phyloP scores from a whole-genome alignment of 2,797 vertebrate genomes.

The Gymnoscopelus microlampas region DNA sequence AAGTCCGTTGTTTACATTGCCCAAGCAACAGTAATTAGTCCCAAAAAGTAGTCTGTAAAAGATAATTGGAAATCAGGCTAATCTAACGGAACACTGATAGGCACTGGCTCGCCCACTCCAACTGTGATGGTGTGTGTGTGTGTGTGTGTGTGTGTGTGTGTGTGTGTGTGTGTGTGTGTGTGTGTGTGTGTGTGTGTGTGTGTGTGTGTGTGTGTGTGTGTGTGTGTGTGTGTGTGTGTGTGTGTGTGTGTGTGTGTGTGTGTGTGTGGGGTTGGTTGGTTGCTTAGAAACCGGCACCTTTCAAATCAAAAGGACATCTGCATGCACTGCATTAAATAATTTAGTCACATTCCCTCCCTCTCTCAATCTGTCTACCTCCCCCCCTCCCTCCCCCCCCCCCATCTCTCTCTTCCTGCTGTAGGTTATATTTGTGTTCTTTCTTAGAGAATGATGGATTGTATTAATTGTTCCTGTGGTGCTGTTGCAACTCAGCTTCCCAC shows the following conservation, averaged over 20 bases:
- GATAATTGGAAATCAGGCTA: constrained; percentile 55
- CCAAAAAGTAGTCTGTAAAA: constrained; percentile 33
- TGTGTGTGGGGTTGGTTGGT: constrained; percentile 10
- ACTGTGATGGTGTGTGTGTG: constrained; percentile 34
- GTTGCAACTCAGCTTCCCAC: constrained; percentile 16
- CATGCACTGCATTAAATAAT: constrained; percentile 64
- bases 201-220: constrained; percentile 22
- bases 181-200: too few relatives aligned
- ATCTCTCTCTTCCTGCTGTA: constrained; percentile 14
- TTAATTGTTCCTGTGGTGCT: constrained; percentile 40
- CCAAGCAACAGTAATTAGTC: constrained; percentile 20
- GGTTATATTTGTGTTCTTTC: constrained; percentile 31
- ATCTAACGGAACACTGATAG: constrained; percentile 39
- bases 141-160: too few relatives aligned
- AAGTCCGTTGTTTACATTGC: constrained; percentile 16
- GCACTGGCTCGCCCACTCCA: constrained; percentile 21
- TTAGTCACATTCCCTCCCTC: constrained; percentile 40
- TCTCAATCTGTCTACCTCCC: constrained; percentile 23
- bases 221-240: too few relatives aligned
- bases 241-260: too few relatives aligned
- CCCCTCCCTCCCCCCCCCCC: neutral
- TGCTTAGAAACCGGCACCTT: constrained; percentile 63
- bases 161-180: too few relatives aligned
- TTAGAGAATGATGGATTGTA: constrained; percentile 36
- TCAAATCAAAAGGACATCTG: constrained; percentile 61